Evolutionary conservation across 2,888 invertebrate genomes (phyloP).

Genomic region (Lagria hirta): DNA sequence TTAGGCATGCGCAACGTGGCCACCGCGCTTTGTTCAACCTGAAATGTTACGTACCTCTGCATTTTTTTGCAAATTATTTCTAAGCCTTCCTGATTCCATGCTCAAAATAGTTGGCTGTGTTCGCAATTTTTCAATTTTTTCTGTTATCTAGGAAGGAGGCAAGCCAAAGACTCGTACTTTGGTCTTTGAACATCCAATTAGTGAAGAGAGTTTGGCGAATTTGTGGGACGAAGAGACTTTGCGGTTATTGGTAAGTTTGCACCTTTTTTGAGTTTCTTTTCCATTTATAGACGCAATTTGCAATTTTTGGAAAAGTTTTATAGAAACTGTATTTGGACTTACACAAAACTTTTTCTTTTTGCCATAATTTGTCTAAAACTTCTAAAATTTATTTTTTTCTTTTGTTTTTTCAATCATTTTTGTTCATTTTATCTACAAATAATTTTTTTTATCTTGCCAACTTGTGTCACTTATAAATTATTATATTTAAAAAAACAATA

Average conservation of each 20-base stretch:
- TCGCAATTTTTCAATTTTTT: constrained; percentile 2
- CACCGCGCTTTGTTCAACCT: constrained; percentile 17
- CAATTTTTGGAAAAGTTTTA: too few species aligned
- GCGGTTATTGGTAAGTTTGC: constrained; percentile 65
- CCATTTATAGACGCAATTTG: too few species aligned
- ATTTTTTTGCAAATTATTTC: constrained; percentile 6
- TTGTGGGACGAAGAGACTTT: constrained; percentile 78
- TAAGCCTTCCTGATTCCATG: too few species aligned
- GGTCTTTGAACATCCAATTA: constrained; percentile 53
- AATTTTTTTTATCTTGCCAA: too few species aligned
- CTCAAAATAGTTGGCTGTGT: too few species aligned
- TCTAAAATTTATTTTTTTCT: background rate
- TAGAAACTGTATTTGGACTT: too few species aligned
- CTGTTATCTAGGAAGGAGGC: constrained; percentile 46
- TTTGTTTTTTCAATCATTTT: too few species aligned
- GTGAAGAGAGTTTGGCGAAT: constrained; percentile 66
- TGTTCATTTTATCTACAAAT: background rate
- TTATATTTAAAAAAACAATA: too few species aligned
- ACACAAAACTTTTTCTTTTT: constrained; percentile 1
- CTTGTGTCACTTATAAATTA: too few species aligned
- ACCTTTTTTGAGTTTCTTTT: too few species aligned
- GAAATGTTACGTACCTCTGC: constrained; percentile 2
- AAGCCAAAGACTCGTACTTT: constrained; percentile 48
- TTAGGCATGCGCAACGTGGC: constrained; percentile 24
- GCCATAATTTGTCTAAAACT: background rate